phyloP scores from a whole-genome alignment of 2,113 vertebrate genomes.

The Malurus melanocephalus region DNA sequence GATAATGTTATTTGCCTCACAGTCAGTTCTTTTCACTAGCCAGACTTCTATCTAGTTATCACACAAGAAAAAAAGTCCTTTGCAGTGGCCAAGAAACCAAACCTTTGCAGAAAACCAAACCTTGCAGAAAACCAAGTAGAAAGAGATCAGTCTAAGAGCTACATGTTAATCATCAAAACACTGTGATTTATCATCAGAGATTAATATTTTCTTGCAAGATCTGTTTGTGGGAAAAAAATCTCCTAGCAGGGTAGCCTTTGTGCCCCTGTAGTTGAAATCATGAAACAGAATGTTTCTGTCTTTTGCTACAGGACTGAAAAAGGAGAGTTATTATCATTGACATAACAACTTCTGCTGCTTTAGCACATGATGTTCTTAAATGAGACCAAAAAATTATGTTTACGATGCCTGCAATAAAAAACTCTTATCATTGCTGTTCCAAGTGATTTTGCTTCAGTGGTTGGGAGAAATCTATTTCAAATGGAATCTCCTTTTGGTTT shows the following conservation, averaged over 20 bases:
- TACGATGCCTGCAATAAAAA: not conserved
- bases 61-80: not conserved
- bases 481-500: not conserved
- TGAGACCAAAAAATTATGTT: not conserved
- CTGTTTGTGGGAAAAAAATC: not conserved
- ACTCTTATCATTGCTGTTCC: not conserved
- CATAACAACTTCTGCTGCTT: not conserved
- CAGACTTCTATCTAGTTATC: not conserved
- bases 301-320: not conserved
- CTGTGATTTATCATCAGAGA: not conserved
- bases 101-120: no score
- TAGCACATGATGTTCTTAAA: not conserved
- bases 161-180: not conserved
- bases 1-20: not conserved
- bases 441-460: not conserved
- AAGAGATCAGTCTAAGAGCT: not conserved
- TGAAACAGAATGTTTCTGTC: slow-evolving; percentile 1
- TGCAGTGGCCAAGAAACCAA: not conserved
- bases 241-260: not conserved
- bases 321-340: not conserved
- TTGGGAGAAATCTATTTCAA: not conserved
- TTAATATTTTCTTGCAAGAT: not conserved
- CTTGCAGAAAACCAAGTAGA: not conserved
- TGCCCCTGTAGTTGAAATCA: not conserved
- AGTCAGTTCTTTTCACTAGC: not conserved